phyloP scores from a whole-genome alignment of 2,113 vertebrate genomes.

The Mirounga angustirostris region DNA sequence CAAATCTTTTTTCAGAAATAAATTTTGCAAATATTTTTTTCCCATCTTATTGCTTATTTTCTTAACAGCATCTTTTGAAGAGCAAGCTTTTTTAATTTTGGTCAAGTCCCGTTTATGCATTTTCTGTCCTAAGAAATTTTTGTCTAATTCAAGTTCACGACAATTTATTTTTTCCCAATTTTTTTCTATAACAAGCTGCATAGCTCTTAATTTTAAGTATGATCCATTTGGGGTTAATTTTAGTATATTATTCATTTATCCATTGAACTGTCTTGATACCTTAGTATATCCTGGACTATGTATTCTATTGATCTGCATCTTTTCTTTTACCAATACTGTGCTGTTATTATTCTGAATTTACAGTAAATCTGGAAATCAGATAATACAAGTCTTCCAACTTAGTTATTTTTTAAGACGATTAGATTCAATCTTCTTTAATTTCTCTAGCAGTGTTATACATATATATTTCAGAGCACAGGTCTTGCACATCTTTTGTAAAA shows the following conservation, averaged over 20 bases:
- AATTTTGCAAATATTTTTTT: background rate
- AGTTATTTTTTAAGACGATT: slow-evolving; percentile 14
- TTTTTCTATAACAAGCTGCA: background rate
- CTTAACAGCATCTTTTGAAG: background rate
- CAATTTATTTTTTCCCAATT: background rate
- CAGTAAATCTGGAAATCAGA: background rate
- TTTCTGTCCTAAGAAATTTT: slow-evolving; percentile 39
- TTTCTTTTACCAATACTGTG: background rate
- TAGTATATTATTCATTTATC: slow-evolving; percentile 40
- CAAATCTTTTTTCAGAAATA: slow-evolving; percentile 12
- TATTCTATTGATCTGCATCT: background rate
- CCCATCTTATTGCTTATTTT: slow-evolving; percentile 1
- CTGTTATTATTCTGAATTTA: background rate
- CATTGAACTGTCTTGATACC: background rate
- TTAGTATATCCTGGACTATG: background rate
- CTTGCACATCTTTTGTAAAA: background rate
- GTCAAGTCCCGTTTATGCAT: background rate
- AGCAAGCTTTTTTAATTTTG: slow-evolving; percentile 11
- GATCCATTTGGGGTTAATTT: slow-evolving; percentile 12
- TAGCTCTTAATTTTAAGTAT: slow-evolving; percentile 30
- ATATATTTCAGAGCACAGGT: background rate
- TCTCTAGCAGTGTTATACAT: background rate
- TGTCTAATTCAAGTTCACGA: background rate
- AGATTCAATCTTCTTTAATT: background rate
- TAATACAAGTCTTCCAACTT: background rate